Base-by-base conservation (phyloP, 2,113 vertebrate genomes). In the Forbesichthys papilliferus region DNA sequence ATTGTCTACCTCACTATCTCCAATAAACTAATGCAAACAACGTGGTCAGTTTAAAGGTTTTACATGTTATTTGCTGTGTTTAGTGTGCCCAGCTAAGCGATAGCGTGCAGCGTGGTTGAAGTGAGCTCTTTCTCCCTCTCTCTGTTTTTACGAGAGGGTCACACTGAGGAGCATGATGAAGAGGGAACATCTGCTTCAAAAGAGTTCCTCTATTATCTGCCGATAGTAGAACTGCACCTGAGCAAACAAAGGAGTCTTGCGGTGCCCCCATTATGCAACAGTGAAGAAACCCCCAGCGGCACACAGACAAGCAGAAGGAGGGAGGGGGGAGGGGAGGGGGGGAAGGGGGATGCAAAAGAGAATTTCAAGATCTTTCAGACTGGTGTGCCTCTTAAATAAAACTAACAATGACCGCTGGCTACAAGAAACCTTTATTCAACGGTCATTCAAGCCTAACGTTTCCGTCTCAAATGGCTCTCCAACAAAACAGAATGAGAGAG, bases 161-260 rank as follows among this genome's bases (percentile, higher is more conserved):
- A 83, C 73, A 82, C 69, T 65, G 71, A 88, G 81, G 64, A 87
- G 84, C 79, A 79, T 67, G 83, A 83, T 88, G 76, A 90, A 91
- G 87, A 85, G 87, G 75, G 77, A 91, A 91, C 91, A 91, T 91
- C 91, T 93, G 92, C 83, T 83, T 89, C 78, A 81, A 82, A 90
- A 90, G 88, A 81, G 83, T 86, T 83, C 55, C 78, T 84, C 87
- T 75, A 91, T 91, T 89, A 90, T 90, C 74, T 63, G 53, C 73
- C 80, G 71, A 88, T 86, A 82, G 82, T 86, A 73, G 79, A 79
- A 64, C 64, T 12, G 80, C 88, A 91, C 89, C 91, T 92, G 89
- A 90, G 88, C 87, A 91, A 92, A 93, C 91, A 91, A 86, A 89
- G 87, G 82, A 60, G 46, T 16, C 42, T 66, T 47, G 70, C 34